Percentiles rank a stretch among this genome's conserved stretches.
Conservation (phyloP, 2,888 invertebrate genomes). For the Mantis religiosa region DNA sequence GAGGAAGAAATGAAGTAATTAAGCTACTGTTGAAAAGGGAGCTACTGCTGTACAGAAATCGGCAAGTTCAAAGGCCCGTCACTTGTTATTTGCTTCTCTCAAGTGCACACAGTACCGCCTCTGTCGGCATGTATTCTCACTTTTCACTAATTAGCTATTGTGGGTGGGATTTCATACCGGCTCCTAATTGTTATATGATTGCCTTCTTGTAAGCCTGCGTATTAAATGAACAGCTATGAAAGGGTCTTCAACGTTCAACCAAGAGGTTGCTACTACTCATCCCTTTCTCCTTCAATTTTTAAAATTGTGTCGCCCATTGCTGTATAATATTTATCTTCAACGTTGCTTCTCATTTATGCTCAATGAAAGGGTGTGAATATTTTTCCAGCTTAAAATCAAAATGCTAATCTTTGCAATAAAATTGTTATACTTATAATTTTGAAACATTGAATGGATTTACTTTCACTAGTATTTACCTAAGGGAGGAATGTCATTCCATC, state of each 20-base stretch:
- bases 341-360: not conserved
- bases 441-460: no score
- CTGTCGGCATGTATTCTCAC: not conserved
- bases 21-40: conserved; percentile 6
- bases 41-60: not conserved
- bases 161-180: not conserved
- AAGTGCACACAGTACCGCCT: not conserved
- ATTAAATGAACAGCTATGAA: not conserved
- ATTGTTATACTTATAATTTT: no score
- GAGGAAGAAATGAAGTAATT: conserved; percentile 16
- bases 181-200: not conserved
- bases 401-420: no score
- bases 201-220: not conserved
- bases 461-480: no score
- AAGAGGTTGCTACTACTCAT: not conserved
- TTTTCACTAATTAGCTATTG: not conserved
- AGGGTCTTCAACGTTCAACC: not conserved
- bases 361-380: no score
- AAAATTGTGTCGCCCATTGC: not conserved
- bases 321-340: not conserved
- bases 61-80: not conserved
- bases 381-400: no score
- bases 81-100: not conserved
- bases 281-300: not conserved
- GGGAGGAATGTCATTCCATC: no score